Base-by-base conservation (phyloP, 2,888 invertebrate genomes). In the Noctuana brunneofusca region DNA sequence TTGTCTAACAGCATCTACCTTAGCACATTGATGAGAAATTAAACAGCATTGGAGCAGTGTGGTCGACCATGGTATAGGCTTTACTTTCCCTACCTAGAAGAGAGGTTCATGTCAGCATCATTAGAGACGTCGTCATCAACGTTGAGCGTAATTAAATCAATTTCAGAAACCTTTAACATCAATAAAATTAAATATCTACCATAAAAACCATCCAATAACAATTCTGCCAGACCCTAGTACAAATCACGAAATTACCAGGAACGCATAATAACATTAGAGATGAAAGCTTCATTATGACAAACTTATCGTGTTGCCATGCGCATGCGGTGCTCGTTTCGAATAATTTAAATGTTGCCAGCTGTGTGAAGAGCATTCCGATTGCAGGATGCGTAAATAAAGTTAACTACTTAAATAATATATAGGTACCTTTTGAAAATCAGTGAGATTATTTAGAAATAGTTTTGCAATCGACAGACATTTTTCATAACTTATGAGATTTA, bases 311-410 rank as follows among this genome's bases (percentile, higher is more conserved):
- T n/a, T n/a, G 12, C 35, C 38, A 38, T 14, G 6, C 38, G 38
- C 38, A 38, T 14, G 6, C 38, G 38, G 38, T 14, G 38, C 38
- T 14, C 38, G 14, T 38, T 38, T 38, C 38, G 4, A 38, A 12
- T 38, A 38, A 38, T 38, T 38, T 38, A 38, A 38, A 38, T 38
- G 38, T 38, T 38, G 38, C 38, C 38, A 38, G 14, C 38, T 38
- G 38, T 38, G 14, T 38, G 38, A 38, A 38, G 14, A 38, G 14
- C 38, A 38, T 38, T 38, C 38, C 38, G 38, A 38, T 38, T 14
- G 38, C 38, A 38, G 0, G 38, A 14, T 14, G 14, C 5, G 6
- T 38, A 38, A 38, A 38, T 38, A 38, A 2, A 3, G 14, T 38
- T 38, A 14, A 3, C 12, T n/a, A n/a, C n/a, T n/a, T n/a, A n/a